Conservation (phyloP, 2,113 vertebrate species). For the Atlantisia rogersi region DNA sequence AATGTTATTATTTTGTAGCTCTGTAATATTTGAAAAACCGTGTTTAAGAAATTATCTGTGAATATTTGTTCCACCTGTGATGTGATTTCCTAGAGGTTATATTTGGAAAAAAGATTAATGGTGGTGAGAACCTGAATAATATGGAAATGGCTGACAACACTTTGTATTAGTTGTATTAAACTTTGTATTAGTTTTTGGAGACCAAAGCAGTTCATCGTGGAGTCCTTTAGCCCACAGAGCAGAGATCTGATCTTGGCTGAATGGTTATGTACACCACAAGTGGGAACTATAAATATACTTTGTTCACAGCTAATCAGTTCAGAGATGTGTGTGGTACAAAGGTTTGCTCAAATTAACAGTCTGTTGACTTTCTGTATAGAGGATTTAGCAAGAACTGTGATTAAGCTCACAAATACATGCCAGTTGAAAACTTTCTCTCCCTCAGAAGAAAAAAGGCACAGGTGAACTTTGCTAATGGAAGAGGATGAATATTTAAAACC, state of each 20-base stretch:
- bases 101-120: not conserved
- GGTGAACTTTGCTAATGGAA: not conserved
- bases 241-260: not conserved
- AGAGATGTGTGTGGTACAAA: not conserved
- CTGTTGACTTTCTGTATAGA: conserved; percentile 14
- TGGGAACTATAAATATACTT: conserved; percentile 34
- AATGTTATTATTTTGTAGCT: not conserved
- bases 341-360: conserved; percentile 18
- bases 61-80: not conserved
- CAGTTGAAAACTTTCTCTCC: not conserved
- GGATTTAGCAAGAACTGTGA: conserved; percentile 9
- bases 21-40: not conserved
- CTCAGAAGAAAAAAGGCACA: not conserved
- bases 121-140: not conserved
- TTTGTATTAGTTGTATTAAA: not conserved
- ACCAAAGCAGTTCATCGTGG: not conserved
- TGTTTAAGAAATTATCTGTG: not conserved
- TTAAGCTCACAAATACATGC: conserved; percentile 1
- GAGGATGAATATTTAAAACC: not conserved
- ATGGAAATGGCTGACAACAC: not conserved
- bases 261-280: not conserved
- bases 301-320: conserved; percentile 25
- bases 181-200: not conserved
- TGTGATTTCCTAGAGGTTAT: not conserved
- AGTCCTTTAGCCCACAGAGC: not conserved